Evolutionary conservation across 2,113 vertebrate species (phyloP).

Genomic region (Orthonyx spaldingii): DNA sequence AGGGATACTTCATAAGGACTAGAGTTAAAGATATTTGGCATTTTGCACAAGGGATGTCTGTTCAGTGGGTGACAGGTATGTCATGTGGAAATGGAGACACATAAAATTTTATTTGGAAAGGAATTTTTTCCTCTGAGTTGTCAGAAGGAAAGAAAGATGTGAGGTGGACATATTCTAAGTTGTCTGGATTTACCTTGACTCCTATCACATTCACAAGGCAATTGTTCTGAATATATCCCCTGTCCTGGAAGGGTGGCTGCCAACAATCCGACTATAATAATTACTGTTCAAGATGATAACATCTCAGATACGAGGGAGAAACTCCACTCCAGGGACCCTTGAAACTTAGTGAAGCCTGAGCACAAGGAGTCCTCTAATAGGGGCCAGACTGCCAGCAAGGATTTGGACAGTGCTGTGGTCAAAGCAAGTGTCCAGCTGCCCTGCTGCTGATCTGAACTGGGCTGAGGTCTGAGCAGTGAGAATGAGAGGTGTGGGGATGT

Average conservation of each 20-base stretch:
- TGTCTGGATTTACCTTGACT: not conserved
- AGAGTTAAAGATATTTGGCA: not conserved
- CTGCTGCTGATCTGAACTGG: not conserved
- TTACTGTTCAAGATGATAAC: not conserved
- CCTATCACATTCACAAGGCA: not conserved
- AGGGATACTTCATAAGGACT: not conserved
- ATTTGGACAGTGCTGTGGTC: not conserved
- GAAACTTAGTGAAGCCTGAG: rapidly evolving
- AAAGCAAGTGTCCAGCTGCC: not conserved
- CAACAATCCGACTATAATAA: not conserved
- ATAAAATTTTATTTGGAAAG: too few species aligned
- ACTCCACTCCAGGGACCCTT: not conserved
- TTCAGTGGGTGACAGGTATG: not conserved
- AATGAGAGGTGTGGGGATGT: not conserved
- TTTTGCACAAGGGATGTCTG: not conserved
- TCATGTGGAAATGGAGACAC: not conserved
- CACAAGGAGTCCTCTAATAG: not conserved
- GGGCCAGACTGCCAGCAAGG: not conserved
- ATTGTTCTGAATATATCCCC: not conserved
- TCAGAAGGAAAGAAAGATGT: not conserved
- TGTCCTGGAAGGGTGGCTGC: not conserved
- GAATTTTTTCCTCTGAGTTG: not conserved
- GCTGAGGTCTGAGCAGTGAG: rapidly evolving
- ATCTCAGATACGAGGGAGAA: not conserved
- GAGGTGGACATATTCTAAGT: not conserved